These are phyloP conservation scores for Aptenodytes patagonicus DNA, from an alignment of 2,113 vertebrate genomes.

Conservation along the genomic window DNA sequence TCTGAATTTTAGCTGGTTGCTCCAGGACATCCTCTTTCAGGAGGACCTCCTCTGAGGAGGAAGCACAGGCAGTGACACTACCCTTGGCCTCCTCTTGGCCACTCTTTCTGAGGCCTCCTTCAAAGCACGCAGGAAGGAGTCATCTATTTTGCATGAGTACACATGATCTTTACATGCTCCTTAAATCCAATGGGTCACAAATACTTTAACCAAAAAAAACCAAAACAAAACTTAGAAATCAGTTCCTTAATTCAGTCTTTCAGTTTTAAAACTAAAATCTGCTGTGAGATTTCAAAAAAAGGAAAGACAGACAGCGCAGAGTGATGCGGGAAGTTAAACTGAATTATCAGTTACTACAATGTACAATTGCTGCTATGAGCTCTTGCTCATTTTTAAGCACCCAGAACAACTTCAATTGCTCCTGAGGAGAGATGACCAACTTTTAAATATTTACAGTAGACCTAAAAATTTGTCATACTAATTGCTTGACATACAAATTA, in stretches of 20 bases:
- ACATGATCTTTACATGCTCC: not conserved
- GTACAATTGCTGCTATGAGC: not conserved
- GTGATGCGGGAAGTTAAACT: not conserved
- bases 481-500: not conserved
- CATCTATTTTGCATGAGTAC: not conserved
- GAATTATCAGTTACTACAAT: not conserved
- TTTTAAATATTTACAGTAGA: not conserved
- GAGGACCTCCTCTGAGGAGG: not conserved
- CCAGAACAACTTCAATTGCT: not conserved
- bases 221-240: not conserved
- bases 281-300: not conserved
- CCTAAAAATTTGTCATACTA: not conserved
- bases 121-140: not conserved
- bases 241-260: not conserved
- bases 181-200: not conserved
- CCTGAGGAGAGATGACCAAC: not conserved
- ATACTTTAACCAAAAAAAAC: not conserved
- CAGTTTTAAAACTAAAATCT: not conserved
- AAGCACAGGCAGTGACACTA: not conserved
- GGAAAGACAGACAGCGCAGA: not conserved
- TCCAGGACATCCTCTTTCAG: not conserved
- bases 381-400: not conserved
- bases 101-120: not conserved
- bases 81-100: not conserved
- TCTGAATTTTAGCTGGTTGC: not conserved